Conservation (phyloP, 2,797 vertebrate species). For the Fistularia commersonii region DNA sequence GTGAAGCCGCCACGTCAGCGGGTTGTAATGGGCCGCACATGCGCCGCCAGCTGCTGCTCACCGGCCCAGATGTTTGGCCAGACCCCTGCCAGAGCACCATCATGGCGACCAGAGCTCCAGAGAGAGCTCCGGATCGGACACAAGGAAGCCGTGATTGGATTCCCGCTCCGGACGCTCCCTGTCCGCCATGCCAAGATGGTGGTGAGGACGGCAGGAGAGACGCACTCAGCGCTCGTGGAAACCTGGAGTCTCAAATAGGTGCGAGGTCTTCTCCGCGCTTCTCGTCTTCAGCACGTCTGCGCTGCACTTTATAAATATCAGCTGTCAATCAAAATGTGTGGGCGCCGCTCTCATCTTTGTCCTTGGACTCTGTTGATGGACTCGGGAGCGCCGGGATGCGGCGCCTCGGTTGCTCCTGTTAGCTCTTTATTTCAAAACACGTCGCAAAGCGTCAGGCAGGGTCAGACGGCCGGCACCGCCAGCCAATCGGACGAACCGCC, state of each 20-base stretch:
- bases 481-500: too few species aligned
- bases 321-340: conserved; percentile 49
- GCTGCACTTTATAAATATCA: conserved; percentile 43
- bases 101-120: too few species aligned
- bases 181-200: too few species aligned
- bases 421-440: conserved; percentile 21
- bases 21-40: conserved; percentile 39
- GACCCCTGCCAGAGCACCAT: conserved; percentile 12
- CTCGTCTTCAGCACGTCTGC: not conserved
- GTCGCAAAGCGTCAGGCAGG: conserved; percentile 6
- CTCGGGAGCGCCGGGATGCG: conserved; percentile 1
- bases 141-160: too few species aligned
- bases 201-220: too few species aligned
- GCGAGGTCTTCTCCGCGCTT: not conserved
- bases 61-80: conserved; percentile 31
- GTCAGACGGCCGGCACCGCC: not conserved
- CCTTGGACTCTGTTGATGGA: conserved; percentile 31
- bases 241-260: too few species aligned
- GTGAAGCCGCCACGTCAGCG: conserved; percentile 52
- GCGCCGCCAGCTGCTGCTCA: conserved; percentile 36
- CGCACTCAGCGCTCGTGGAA: conserved; percentile 1
- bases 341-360: conserved; percentile 35
- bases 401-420: conserved; percentile 2
- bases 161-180: too few species aligned
- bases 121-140: too few species aligned